Evolutionary conservation across 2,113 vertebrate species (phyloP).

Genomic region (Oreochromis aureus): DNA sequence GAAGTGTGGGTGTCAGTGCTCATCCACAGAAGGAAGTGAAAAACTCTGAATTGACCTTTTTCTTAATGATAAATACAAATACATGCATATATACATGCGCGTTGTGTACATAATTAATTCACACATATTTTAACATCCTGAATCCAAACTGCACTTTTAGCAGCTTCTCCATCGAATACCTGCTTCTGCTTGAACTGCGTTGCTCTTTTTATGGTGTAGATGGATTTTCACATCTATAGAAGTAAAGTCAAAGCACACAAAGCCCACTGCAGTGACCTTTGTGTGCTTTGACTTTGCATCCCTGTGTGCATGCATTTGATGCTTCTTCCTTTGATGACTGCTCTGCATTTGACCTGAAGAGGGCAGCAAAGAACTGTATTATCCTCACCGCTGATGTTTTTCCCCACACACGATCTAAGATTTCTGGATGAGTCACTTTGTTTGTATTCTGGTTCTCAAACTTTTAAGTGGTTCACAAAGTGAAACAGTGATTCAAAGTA

Average conservation of each 20-base stretch:
- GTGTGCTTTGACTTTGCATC: neutral
- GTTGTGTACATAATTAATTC: neutral
- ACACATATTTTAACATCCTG: neutral
- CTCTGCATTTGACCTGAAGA: neutral
- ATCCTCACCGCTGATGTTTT: rapidly evolving
- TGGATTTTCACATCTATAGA: neutral
- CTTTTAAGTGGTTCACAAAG: neutral
- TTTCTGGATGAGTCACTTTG: neutral
- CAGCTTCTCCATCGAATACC: neutral
- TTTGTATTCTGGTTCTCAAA: neutral
- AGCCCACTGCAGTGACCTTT: neutral
- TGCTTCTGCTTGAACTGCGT: neutral
- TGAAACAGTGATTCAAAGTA: neutral
- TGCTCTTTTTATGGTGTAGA: rapidly evolving
- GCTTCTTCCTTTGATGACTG: neutral
- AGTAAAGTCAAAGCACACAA: neutral
- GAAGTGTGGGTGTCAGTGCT: neutral
- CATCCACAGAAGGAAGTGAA: neutral
- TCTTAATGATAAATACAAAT: neutral
- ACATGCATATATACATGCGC: rapidly evolving
- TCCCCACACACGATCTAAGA: rapidly evolving
- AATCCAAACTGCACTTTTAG: neutral
- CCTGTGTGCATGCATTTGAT: neutral
- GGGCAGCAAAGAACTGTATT: neutral
- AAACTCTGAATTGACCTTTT: neutral